A percentile compares a stretch with the other conserved stretches of the same genome.
phyloP scores from a whole-genome alignment of 1,140 invertebrate genomes.

The Caenorhabditis brenneri region DNA sequence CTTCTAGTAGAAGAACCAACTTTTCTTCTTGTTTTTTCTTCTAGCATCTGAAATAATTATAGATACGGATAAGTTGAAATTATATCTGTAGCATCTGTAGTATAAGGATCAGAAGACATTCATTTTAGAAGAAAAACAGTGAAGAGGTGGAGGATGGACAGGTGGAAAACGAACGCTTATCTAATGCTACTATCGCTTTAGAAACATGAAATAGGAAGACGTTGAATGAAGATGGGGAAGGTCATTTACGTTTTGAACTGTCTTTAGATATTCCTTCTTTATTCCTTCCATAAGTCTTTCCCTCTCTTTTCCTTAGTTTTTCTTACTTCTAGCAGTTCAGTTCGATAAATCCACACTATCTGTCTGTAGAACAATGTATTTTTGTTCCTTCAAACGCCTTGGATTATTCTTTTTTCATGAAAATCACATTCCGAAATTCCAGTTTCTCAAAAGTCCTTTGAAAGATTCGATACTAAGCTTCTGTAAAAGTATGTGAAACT shows the following conservation, averaged over 20 bases:
- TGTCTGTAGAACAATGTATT: too few relatives aligned
- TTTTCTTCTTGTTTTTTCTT: background rate
- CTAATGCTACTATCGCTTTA: conserved; percentile 13
- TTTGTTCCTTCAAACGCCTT: too few relatives aligned
- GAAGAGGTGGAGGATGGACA: background rate
- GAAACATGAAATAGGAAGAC: background rate
- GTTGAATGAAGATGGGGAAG: background rate
- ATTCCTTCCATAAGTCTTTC: background rate
- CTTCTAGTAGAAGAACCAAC: too few relatives aligned
- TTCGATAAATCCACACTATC: too few relatives aligned
- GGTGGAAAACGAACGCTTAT: conserved; percentile 13
- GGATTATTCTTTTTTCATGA: too few relatives aligned
- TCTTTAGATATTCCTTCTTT: background rate
- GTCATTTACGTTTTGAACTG: background rate
- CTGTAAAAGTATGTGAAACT: too few relatives aligned
- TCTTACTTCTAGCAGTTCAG: too few relatives aligned
- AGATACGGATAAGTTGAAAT: background rate
- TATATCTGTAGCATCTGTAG: background rate
- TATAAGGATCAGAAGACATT: background rate
- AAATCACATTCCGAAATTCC: too few relatives aligned
- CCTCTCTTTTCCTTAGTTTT: too few relatives aligned
- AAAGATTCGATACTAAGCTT: too few relatives aligned
- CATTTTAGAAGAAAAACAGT: background rate
- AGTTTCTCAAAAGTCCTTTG: too few relatives aligned
- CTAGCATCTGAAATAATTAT: background rate